Conservation (phyloP, 1,140 invertebrate genomes). For the Drosophila simulans region DNA sequence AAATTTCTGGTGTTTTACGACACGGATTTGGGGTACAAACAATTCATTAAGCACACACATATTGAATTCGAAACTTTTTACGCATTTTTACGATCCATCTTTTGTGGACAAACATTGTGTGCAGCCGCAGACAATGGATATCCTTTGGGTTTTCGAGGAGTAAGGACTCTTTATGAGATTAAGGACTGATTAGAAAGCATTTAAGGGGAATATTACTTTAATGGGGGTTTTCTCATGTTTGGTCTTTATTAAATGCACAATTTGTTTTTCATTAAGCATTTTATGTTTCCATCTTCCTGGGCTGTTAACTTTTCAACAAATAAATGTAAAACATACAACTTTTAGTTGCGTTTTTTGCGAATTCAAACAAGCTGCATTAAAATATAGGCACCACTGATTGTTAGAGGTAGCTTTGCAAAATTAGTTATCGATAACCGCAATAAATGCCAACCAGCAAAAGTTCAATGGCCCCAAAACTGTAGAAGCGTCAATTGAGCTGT, state of each 20-base stretch:
- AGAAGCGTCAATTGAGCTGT: not conserved
- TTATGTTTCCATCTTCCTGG: too few relatives aligned
- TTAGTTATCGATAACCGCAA: not conserved
- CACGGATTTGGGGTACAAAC: constrained; percentile 19
- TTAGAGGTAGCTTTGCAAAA: not conserved
- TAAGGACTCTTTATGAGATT: not conserved
- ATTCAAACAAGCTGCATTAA: not conserved
- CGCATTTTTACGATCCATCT: constrained; percentile 37
- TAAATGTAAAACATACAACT: too few relatives aligned
- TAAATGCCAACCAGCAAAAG: not conserved
- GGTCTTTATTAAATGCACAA: not conserved
- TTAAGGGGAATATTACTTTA: not conserved
- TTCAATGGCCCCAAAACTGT: not conserved
- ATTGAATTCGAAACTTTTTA: constrained; percentile 43
- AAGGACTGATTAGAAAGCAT: not conserved
- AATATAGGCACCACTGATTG: not conserved
- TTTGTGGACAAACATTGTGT: constrained; percentile 48
- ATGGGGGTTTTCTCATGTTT: not conserved
- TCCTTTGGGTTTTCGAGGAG: not conserved
- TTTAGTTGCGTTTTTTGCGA: too few relatives aligned
- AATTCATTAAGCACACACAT: constrained; percentile 34
- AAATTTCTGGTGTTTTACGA: constrained; percentile 25
- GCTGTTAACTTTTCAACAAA: too few relatives aligned
- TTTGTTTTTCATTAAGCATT: not conserved
- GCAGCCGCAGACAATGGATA: not conserved